phyloP scores from a whole-genome alignment of 2,888 invertebrate genomes.

The Dinocampus coccinellae region DNA sequence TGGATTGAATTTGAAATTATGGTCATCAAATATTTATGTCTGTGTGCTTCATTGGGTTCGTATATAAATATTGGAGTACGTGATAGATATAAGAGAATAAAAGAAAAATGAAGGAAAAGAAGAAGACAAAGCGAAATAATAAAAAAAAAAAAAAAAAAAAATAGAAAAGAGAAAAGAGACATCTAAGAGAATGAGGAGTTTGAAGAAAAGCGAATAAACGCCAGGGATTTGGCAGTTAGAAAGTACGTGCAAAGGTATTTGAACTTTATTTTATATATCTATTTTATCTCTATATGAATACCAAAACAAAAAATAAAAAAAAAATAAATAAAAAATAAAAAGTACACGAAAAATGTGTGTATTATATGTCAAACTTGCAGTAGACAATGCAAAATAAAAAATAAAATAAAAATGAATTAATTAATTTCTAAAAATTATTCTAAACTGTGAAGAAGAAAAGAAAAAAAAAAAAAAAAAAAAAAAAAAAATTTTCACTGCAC shows the following conservation, averaged over 20 bases:
- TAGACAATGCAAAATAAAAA: no score
- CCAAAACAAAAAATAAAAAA: no score
- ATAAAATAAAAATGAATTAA: no score
- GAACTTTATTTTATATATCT: background rate
- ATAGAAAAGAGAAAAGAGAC: background rate
- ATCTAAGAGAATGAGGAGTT: background rate
- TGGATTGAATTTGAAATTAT: background rate
- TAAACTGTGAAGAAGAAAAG: no score
- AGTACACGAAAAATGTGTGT: no score
- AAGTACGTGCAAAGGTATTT: background rate
- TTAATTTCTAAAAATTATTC: no score
- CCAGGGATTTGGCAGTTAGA: background rate
- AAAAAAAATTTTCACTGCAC: background rate
- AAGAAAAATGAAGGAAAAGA: background rate
- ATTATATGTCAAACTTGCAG: no score
- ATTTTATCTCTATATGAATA: no score
- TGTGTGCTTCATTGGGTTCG: constrained; percentile 47
- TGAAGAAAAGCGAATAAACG: background rate
- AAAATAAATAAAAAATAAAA: no score
- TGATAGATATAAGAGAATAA: background rate
- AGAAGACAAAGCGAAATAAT: background rate
- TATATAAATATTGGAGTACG: constrained; percentile 50
- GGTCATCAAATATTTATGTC: constrained; percentile 52
- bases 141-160: background rate
- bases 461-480: no score